Conservation (phyloP, 2,888 invertebrate species). For the Linhomoeus sp. region DNA sequence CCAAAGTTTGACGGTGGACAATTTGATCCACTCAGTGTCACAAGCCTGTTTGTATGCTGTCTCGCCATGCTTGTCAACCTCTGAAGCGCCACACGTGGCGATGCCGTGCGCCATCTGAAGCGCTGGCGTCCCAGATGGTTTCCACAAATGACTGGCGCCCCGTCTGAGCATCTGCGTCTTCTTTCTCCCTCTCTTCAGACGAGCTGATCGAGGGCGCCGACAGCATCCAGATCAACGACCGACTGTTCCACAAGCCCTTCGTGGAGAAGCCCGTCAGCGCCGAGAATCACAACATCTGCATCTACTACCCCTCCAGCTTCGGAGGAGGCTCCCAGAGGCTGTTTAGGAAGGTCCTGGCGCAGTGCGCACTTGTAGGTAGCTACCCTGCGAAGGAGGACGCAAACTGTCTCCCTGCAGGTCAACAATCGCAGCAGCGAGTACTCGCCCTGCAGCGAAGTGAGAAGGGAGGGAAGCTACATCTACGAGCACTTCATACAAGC, state of each 20-base stretch:
- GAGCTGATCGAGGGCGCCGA: conserved; percentile 80
- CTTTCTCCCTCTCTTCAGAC: conserved; percentile 33
- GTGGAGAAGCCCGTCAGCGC: conserved; percentile 98
- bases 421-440: conserved; percentile 96
- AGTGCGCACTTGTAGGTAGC: too few relatives aligned
- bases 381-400: too few relatives aligned
- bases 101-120: too few relatives aligned
- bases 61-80: too few relatives aligned
- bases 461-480: conserved; percentile 92
- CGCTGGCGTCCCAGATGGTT: too few relatives aligned
- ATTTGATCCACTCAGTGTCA: too few relatives aligned
- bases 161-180: too few relatives aligned
- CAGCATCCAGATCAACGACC: conserved; percentile 86
- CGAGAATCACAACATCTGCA: conserved; percentile 98
- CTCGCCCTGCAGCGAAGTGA: conserved; percentile 67
- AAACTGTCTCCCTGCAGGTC: conserved; percentile 44
- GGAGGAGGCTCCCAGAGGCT: conserved; percentile 88
- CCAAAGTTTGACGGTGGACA: too few relatives aligned
- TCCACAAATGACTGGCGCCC: too few relatives aligned
- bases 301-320: conserved; percentile 94
- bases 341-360: conserved; percentile 62
- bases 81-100: too few relatives aligned
- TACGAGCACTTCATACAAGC: conserved; percentile 99
- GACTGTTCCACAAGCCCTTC: conserved; percentile 88
- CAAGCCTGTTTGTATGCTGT: too few relatives aligned